Percentiles rank a stretch among this genome's conserved stretches.
These are phyloP conservation scores for Hoplodrina ambigua DNA, from an alignment of 2,888 invertebrate species.

Conservation along the genomic window DNA sequence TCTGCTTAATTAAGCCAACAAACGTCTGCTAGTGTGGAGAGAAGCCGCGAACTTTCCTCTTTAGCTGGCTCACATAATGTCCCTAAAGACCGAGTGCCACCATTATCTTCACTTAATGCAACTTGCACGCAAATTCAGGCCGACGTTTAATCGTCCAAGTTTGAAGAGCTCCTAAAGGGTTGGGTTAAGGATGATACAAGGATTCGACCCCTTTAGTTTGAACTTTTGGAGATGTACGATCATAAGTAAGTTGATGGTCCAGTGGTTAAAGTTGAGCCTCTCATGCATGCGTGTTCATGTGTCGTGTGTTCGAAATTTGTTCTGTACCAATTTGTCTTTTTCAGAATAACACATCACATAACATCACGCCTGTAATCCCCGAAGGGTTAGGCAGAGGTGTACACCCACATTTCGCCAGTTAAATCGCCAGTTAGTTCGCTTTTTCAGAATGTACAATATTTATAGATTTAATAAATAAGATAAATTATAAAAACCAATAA, in stretches of 20 bases:
- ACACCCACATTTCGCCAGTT: too few species aligned
- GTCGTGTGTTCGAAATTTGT: too few species aligned
- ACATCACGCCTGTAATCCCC: too few species aligned
- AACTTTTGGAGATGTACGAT: slow-evolving; percentile 59
- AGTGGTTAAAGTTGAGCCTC: too few species aligned
- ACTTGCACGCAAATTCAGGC: slow-evolving; percentile 72
- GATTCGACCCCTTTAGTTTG: slow-evolving; percentile 27
- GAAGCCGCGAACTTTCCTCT: slow-evolving; percentile 57
- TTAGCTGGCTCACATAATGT: slow-evolving; percentile 54
- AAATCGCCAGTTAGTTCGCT: too few species aligned
- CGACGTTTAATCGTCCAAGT: slow-evolving; percentile 74
- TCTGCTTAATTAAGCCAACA: slow-evolving; percentile 58
- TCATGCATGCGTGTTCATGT: too few species aligned
- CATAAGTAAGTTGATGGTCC: slow-evolving; percentile 19
- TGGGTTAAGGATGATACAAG: slow-evolving; percentile 69
- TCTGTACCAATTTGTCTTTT: too few species aligned
- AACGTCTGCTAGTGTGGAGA: slow-evolving; percentile 43
- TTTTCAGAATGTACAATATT: too few species aligned
- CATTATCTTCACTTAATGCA: slow-evolving; percentile 73
- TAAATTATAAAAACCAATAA: too few species aligned
- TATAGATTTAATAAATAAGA: too few species aligned
- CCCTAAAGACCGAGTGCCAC: slow-evolving; percentile 66
- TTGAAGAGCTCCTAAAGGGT: slow-evolving; percentile 69
- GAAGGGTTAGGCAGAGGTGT: too few species aligned
- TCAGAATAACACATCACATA: too few species aligned